These are phyloP conservation scores for Chionis minor DNA, from an alignment of 2,113 vertebrate species.

Conservation along the genomic window DNA sequence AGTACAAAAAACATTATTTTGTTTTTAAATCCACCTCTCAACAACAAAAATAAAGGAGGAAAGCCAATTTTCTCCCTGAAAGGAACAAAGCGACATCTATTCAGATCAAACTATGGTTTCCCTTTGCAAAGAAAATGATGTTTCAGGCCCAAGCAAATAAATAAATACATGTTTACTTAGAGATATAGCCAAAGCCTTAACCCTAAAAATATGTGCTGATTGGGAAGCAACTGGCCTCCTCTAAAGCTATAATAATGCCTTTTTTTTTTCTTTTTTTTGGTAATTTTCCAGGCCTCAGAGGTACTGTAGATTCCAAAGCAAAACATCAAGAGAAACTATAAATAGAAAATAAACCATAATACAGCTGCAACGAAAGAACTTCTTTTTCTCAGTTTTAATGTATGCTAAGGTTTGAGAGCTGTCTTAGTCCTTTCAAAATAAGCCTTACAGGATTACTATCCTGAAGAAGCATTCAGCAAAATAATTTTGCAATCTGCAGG, in stretches of 20 bases:
- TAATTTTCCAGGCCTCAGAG: not conserved
- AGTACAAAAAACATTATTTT: not conserved
- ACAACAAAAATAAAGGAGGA: not conserved
- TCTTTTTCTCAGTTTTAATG: not conserved
- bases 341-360: not conserved
- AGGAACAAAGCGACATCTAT: not conserved
- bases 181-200: not conserved
- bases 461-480: constrained; percentile 12
- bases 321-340: not conserved
- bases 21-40: not conserved
- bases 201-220: not conserved
- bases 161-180: not conserved
- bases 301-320: not conserved
- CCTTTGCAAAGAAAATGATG: not conserved
- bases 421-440: not conserved
- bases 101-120: not conserved
- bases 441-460: not conserved
- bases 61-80: not conserved
- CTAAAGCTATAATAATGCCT: not conserved
- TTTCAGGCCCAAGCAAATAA: not conserved
- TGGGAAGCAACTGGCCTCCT: not conserved
- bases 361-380: not conserved
- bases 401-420: not conserved
- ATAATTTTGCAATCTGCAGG: not conserved
- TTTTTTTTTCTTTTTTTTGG: too few relatives aligned